Conservation (phyloP, 2,113 vertebrate species). For the Oncorhynchus mykiss region DNA sequence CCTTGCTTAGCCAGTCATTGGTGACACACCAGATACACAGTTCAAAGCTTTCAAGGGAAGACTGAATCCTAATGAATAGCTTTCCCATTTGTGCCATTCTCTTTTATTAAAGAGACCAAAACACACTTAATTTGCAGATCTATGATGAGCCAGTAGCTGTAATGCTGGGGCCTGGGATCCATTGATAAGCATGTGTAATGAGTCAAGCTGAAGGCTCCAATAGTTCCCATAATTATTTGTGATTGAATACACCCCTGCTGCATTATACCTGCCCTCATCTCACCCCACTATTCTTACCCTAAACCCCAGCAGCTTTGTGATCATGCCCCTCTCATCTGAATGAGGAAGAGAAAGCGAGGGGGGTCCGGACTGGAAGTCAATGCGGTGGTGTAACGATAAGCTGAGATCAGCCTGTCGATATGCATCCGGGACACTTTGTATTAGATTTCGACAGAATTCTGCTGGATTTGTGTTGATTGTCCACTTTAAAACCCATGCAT, state of each 20-base stretch:
- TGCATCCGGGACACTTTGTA: not conserved
- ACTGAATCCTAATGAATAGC: conserved; percentile 55
- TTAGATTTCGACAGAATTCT: no score
- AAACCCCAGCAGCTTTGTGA: not conserved
- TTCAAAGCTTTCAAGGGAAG: conserved; percentile 54
- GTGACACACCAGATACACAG: conserved; percentile 48
- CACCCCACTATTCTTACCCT: conserved; percentile 5
- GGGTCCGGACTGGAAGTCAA: not conserved
- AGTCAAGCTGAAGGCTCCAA: conserved; percentile 30
- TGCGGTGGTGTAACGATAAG: not conserved
- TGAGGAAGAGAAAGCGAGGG: not conserved
- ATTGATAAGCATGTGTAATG: conserved; percentile 30
- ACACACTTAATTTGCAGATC: conserved; percentile 56
- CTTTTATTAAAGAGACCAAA: conserved; percentile 42
- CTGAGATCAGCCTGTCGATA: not conserved
- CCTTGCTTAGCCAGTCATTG: conserved; percentile 41
- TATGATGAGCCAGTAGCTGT: conserved; percentile 52
- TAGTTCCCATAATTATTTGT: conserved; percentile 33
- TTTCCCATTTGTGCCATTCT: conserved; percentile 50
- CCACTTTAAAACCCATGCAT: not conserved
- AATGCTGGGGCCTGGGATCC: conserved; percentile 39
- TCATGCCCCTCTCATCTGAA: conserved; percentile 7
- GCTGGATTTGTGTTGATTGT: not conserved
- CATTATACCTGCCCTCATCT: conserved; percentile 2
- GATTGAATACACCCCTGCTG: conserved; percentile 17